These are phyloP conservation scores for Rambutsinella grinnellia DNA, from an alignment of 2,888 invertebrate genomes.

Conservation along the genomic window DNA sequence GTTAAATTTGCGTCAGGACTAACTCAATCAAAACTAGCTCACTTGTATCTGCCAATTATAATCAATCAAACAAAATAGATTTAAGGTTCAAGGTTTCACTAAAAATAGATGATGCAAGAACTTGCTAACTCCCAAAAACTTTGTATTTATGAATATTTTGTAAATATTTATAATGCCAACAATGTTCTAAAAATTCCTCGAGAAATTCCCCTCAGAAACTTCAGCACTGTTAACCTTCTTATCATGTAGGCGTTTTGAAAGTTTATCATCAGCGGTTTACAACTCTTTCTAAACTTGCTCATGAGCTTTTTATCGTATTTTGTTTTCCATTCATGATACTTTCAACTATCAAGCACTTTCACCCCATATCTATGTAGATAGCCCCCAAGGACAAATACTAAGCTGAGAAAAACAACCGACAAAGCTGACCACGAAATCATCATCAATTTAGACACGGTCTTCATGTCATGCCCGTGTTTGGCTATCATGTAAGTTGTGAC, in stretches of 20 bases:
- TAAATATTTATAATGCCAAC: too few species aligned
- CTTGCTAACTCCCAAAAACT: too few species aligned
- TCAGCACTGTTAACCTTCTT: slow-evolving; percentile 9
- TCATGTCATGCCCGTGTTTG: background rate
- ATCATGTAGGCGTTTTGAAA: slow-evolving; percentile 13
- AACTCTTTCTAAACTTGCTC: slow-evolving; percentile 22
- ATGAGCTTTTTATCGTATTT: slow-evolving; percentile 11
- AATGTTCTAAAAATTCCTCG: slow-evolving; percentile 13
- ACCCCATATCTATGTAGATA: background rate
- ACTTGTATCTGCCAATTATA: too few species aligned
- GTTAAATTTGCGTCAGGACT: too few species aligned
- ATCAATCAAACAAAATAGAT: too few species aligned
- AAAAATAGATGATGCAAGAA: too few species aligned
- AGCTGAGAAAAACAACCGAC: background rate
- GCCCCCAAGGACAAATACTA: too few species aligned
- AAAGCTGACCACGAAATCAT: slow-evolving; percentile 6
- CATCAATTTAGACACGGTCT: background rate
- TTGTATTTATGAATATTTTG: too few species aligned
- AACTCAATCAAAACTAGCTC: too few species aligned
- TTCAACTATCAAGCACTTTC: slow-evolving; percentile 7
- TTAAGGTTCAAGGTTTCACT: too few species aligned
- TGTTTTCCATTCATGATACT: background rate
- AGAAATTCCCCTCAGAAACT: slow-evolving; percentile 4
- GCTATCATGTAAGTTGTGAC: slow-evolving; percentile 1
- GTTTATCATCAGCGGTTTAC: slow-evolving; percentile 14